phyloP scores from a whole-genome alignment of 2,888 invertebrate species.

The Caenorhabditis plicata region DNA sequence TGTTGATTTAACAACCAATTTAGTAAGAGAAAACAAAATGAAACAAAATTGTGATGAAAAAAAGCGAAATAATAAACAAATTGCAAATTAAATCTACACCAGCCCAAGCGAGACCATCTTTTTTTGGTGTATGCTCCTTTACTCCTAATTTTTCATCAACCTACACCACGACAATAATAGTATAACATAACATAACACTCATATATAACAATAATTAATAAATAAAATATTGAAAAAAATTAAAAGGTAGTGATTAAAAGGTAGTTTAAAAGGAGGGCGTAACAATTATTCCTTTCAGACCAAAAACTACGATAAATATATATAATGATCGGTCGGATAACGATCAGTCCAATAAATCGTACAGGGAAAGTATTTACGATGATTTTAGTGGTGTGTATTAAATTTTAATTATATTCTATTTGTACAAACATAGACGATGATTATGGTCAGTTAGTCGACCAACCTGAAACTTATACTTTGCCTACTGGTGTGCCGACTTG shows the following conservation, averaged over 20 bases:
- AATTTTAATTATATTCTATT: not conserved
- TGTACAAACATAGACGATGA: slow-evolving; percentile 28
- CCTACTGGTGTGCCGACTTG: slow-evolving; percentile 45
- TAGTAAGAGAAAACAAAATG: too few relatives aligned
- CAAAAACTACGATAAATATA: slow-evolving; percentile 34
- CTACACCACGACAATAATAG: not conserved
- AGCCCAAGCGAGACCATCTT: too few relatives aligned
- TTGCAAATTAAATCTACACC: too few relatives aligned
- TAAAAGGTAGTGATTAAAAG: too few relatives aligned
- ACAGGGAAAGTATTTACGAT: slow-evolving; percentile 31
- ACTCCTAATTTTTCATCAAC: too few relatives aligned
- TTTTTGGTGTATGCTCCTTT: too few relatives aligned
- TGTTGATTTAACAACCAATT: too few relatives aligned
- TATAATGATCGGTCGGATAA: slow-evolving; percentile 8
- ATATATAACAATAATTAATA: not conserved
- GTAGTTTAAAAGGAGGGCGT: too few relatives aligned
- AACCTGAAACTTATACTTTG: slow-evolving; percentile 24
- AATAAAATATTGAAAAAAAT: too few relatives aligned
- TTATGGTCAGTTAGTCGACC: slow-evolving; percentile 14
- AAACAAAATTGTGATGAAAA: too few relatives aligned
- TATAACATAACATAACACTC: not conserved
- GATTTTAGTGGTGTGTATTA: slow-evolving; percentile 19
- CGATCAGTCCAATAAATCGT: slow-evolving; percentile 15
- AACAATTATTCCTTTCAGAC: slow-evolving; percentile 19
- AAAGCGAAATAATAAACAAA: too few relatives aligned